Percentiles rank a stretch among this genome's conserved stretches.
phyloP scores from a whole-genome alignment of 1,140 invertebrate genomes.

The Drosophila seguyi region DNA sequence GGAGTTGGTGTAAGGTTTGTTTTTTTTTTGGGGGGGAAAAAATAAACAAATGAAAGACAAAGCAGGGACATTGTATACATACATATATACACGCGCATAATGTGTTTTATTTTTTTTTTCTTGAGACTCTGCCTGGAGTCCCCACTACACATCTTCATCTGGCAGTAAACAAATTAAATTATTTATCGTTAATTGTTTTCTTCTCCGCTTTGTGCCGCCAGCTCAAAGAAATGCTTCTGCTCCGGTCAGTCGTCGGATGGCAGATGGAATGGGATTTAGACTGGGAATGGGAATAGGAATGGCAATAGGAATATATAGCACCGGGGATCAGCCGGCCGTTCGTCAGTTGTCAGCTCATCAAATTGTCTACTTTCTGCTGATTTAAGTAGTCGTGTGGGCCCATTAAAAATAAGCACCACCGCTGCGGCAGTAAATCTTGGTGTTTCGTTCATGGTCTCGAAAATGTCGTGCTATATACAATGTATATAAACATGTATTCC shows the following conservation, averaged over 20 bases:
- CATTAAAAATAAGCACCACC: slow-evolving; percentile 36
- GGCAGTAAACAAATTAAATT: slow-evolving; percentile 73
- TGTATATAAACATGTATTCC: not conserved
- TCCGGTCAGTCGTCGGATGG: slow-evolving; percentile 4
- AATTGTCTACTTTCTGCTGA: slow-evolving; percentile 72
- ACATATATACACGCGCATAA: slow-evolving; percentile 15
- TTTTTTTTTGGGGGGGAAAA: slow-evolving; percentile 3
- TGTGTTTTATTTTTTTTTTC: slow-evolving; percentile 16
- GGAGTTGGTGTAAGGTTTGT: not conserved
- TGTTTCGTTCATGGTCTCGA: not conserved
- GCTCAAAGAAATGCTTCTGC: slow-evolving; percentile 20
- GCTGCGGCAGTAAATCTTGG: slow-evolving; percentile 15
- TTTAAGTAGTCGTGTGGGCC: slow-evolving; percentile 55
- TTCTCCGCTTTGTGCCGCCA: slow-evolving; percentile 20
- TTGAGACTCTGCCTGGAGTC: slow-evolving; percentile 3
- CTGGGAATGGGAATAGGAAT: not conserved
- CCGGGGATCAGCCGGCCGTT: slow-evolving; percentile 16
- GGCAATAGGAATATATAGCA: not conserved
- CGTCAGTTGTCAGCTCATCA: slow-evolving; percentile 45
- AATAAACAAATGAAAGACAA: slow-evolving; percentile 59
- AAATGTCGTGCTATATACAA: slow-evolving; percentile 7
- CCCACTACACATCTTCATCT: slow-evolving; percentile 19
- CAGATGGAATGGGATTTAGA: slow-evolving; percentile 5
- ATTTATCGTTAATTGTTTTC: slow-evolving; percentile 70
- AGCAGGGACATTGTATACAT: slow-evolving; percentile 8